Evolutionary conservation across 2,797 vertebrate genomes (phyloP).

Genomic region (Podarcis siculus): DNA sequence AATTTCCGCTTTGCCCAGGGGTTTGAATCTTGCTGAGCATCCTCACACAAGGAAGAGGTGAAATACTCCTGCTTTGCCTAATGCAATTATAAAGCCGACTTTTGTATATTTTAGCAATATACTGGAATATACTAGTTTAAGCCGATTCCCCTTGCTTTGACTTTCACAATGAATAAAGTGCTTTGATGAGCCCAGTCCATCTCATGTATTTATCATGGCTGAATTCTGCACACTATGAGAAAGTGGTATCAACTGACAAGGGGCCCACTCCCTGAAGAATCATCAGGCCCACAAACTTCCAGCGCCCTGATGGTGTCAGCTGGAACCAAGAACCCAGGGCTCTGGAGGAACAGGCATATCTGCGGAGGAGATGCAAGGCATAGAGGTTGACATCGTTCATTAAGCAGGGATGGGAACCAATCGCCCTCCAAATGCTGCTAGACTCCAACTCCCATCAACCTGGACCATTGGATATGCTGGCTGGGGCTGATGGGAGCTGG

Average conservation of each 20-base stretch:
- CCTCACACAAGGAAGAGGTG: rapidly evolving
- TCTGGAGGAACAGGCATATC: not conserved
- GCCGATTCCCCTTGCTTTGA: too few relatives aligned
- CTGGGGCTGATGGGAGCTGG: too few relatives aligned
- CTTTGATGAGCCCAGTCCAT: not conserved
- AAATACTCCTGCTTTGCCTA: too few relatives aligned
- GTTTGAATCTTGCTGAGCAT: too few relatives aligned
- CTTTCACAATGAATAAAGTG: not conserved
- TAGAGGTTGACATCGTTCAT: not conserved
- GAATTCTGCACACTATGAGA: not conserved
- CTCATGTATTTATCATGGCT: not conserved
- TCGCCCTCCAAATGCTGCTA: too few relatives aligned
- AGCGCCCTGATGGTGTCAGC: not conserved
- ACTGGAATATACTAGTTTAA: too few relatives aligned
- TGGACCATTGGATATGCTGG: too few relatives aligned
- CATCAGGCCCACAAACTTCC: not conserved
- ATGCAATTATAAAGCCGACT: too few relatives aligned
- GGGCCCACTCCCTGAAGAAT: not conserved
- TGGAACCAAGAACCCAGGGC: not conserved
- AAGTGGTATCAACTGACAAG: not conserved
- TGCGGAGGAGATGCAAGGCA: not conserved
- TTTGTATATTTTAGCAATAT: too few relatives aligned
- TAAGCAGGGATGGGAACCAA: not conserved
- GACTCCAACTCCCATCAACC: too few relatives aligned
- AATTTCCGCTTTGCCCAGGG: too few relatives aligned